phyloP scores from a whole-genome alignment of 92 coral and sea anemone genomes.

The Hydrozoanthus gracilis region DNA sequence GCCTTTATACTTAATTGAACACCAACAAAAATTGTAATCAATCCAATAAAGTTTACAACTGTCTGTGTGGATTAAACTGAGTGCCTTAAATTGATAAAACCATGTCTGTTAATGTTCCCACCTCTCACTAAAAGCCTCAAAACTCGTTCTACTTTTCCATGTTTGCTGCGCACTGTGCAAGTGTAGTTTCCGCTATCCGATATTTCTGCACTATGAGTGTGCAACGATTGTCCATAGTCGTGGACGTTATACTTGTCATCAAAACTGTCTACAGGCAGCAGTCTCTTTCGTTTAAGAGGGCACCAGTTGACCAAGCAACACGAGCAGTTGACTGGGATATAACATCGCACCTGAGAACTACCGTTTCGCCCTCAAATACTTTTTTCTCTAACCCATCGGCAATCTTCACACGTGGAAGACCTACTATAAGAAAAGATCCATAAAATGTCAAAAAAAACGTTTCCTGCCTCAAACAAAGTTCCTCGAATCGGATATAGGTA shows the following conservation, averaged over 20 bases:
- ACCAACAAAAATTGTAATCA: no score
- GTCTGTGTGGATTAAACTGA: neutral
- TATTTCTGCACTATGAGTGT: neutral
- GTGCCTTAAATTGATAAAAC: neutral
- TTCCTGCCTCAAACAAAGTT: neutral
- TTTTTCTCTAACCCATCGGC: neutral
- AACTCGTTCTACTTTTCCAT: neutral
- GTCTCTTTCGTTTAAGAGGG: neutral
- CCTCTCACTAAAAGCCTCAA: slow-evolving; percentile 19
- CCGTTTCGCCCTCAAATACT: neutral
- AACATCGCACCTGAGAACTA: slow-evolving; percentile 1
- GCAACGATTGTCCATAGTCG: slow-evolving; percentile 17
- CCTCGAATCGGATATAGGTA: neutral
- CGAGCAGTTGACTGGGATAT: neutral
- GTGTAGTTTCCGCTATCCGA: slow-evolving; percentile 28
- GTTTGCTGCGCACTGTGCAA: neutral
- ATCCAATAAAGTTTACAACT: neutral
- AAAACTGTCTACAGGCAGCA: neutral
- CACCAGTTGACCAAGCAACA: neutral
- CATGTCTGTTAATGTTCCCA: neutral
- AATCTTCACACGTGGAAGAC: neutral
- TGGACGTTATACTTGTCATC: neutral
- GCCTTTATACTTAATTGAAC: no score
- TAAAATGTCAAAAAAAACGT: neutral
- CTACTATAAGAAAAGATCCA: neutral